phyloP scores from a whole-genome alignment of 1,140 invertebrate genomes.

The Neotoxoptera formosana region DNA sequence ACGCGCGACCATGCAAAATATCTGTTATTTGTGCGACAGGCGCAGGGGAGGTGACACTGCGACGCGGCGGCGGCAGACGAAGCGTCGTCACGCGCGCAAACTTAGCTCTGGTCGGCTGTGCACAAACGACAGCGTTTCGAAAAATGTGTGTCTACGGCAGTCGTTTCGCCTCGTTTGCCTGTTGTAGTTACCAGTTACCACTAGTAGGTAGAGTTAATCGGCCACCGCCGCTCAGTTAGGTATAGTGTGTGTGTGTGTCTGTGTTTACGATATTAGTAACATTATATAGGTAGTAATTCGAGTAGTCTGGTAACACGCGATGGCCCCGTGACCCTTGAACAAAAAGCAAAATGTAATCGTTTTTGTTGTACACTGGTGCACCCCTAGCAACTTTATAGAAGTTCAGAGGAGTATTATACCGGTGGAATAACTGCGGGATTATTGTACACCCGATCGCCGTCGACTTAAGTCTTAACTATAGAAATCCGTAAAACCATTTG shows the following conservation, averaged over 20 bases:
- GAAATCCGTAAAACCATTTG: background rate
- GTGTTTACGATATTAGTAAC: background rate
- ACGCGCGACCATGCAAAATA: background rate
- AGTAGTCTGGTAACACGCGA: background rate
- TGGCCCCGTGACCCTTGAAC: background rate
- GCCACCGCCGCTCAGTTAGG: too few species aligned
- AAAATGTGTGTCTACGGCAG: background rate
- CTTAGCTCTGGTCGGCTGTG: background rate
- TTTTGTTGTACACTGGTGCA: background rate
- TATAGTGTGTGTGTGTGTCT: background rate
- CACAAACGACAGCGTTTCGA: background rate
- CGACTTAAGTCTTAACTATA: background rate
- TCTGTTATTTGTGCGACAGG: slow-evolving; percentile 3
- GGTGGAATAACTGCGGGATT: background rate
- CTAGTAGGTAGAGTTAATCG: background rate
- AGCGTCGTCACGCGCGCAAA: background rate
- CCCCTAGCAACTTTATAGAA: background rate
- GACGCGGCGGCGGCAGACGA: background rate
- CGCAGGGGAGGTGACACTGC: background rate
- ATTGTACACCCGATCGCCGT: background rate
- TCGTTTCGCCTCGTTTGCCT: background rate
- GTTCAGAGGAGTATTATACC: background rate
- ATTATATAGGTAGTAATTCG: background rate
- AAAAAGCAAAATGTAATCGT: background rate
- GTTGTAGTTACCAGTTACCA: background rate